Conservation (phyloP, 2,113 vertebrate genomes). For the Oplegnathus fasciatus region DNA sequence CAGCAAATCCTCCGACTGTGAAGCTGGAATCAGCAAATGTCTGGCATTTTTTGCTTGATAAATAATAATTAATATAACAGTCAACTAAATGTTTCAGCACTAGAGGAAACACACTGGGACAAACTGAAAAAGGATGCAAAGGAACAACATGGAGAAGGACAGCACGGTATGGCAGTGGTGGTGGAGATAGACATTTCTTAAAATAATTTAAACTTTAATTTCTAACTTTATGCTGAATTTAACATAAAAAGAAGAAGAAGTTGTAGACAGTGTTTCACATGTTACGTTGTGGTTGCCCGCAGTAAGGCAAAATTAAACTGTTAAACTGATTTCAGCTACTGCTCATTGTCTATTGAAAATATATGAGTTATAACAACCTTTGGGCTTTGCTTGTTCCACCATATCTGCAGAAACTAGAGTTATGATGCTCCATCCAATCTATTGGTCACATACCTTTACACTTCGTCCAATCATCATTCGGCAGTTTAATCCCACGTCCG, state of each 20-base stretch:
- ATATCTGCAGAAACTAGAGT: not conserved
- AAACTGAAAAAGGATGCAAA: not conserved
- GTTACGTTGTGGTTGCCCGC: not conserved
- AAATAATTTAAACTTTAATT: not conserved
- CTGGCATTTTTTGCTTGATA: not conserved
- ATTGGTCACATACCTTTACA: conserved; percentile 47
- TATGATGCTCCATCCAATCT: not conserved
- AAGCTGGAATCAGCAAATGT: not conserved
- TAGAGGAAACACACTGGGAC: not conserved
- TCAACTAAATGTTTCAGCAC: not conserved
- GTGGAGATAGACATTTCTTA: not conserved
- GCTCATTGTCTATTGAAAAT: not conserved
- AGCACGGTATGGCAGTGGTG: not conserved
- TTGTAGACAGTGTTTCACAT: not conserved
- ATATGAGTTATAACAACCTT: not conserved
- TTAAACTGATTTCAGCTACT: not conserved
- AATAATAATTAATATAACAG: not conserved
- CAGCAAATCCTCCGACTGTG: no score
- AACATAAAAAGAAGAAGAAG: not conserved
- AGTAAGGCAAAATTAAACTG: not conserved
- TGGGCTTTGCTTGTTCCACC: not conserved
- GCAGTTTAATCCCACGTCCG: not conserved
- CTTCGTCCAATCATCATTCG: conserved; percentile 25
- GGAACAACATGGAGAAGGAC: not conserved
- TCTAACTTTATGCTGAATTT: not conserved